A percentile compares a stretch with the other conserved stretches of the same genome.
phyloP scores from a whole-genome alignment of 2,888 invertebrate species.

The Tetropium fuscum region DNA sequence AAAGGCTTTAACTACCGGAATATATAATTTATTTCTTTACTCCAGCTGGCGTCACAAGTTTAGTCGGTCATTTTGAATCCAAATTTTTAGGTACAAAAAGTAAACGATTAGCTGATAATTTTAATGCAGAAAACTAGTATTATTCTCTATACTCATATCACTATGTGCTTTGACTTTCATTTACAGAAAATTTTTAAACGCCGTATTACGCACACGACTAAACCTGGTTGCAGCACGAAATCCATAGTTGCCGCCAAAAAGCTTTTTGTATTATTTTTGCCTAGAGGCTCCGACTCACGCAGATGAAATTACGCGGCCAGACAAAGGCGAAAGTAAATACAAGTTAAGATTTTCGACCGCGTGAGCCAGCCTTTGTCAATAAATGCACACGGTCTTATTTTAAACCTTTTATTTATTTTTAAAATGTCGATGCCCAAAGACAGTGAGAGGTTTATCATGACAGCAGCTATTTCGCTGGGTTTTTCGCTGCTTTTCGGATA shows the following conservation, averaged over 20 bases:
- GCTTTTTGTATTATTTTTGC: slow-evolving; percentile 23
- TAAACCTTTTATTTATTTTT: slow-evolving; percentile 29
- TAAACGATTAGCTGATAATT: too few relatives aligned
- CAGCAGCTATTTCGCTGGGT: background rate
- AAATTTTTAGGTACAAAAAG: too few relatives aligned
- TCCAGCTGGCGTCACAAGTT: too few relatives aligned
- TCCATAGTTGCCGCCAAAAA: slow-evolving; percentile 26
- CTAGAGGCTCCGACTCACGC: slow-evolving; percentile 17
- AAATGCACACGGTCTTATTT: slow-evolving; percentile 21
- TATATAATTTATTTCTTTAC: too few relatives aligned
- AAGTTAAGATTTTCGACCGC: slow-evolving; percentile 8
- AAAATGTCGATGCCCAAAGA: slow-evolving; percentile 25
- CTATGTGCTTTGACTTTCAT: too few relatives aligned
- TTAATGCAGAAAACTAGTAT: too few relatives aligned
- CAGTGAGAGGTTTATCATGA: slow-evolving; percentile 1
- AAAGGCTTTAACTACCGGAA: too few relatives aligned
- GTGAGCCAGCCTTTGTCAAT: slow-evolving; percentile 21
- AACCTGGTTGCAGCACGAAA: too few relatives aligned
- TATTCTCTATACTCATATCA: too few relatives aligned
- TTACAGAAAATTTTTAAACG: too few relatives aligned
- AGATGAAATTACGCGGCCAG: slow-evolving; percentile 7
- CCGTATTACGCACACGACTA: too few relatives aligned
- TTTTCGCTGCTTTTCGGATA: background rate
- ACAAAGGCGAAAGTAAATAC: slow-evolving; percentile 12
- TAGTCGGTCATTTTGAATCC: too few relatives aligned